Conservation (phyloP, 2,888 invertebrate species). For the Pterobdella sp. region DNA sequence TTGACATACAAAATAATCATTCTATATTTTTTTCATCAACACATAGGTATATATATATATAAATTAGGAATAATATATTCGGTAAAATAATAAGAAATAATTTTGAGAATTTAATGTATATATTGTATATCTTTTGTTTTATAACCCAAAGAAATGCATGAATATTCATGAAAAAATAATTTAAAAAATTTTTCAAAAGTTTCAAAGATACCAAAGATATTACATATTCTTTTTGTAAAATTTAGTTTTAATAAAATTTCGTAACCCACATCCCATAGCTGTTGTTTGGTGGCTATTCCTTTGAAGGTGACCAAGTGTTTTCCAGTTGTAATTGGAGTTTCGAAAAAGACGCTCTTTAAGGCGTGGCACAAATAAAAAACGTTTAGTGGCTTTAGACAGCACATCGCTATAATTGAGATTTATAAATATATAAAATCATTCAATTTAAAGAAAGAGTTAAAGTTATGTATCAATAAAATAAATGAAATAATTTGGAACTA, state of each 20-base stretch:
- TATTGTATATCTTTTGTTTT: too few species aligned
- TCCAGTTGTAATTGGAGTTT: conserved; percentile 2
- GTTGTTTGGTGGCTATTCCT: conserved; percentile 13
- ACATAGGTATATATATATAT: background rate
- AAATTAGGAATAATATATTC: background rate
- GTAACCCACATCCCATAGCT: conserved; percentile 21
- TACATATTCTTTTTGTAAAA: too few species aligned
- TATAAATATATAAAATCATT: too few species aligned
- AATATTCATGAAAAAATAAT: too few species aligned
- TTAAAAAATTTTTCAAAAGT: too few species aligned
- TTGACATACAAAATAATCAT: background rate
- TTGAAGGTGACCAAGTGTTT: conserved; percentile 12
- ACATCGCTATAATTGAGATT: background rate
- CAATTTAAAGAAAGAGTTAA: too few species aligned
- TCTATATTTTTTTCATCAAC: background rate
- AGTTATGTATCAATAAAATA: too few species aligned
- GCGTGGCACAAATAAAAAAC: conserved; percentile 24
- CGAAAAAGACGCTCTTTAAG: conserved; percentile 13
- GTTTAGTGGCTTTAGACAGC: background rate
- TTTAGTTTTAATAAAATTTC: too few species aligned
- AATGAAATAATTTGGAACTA: too few species aligned
- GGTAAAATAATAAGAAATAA: background rate
- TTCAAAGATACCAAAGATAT: too few species aligned
- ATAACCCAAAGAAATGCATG: too few species aligned
- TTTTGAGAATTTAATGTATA: too few species aligned